Base-by-base conservation (phyloP, 2,888 invertebrate genomes). In the Danaus chrysippus region DNA sequence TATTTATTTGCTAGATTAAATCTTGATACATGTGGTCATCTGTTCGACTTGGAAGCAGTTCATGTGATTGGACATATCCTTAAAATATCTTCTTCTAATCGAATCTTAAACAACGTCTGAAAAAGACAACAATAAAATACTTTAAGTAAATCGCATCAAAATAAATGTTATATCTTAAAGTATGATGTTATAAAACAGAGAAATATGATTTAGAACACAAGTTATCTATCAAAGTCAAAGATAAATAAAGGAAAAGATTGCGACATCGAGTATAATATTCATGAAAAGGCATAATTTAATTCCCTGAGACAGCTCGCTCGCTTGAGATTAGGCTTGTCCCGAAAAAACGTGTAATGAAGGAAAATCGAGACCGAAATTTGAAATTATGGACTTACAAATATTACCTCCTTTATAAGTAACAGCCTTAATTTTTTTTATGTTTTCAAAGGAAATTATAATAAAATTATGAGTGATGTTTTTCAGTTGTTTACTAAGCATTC, bases 261-360 rank as follows among this genome's bases (percentile, higher is more conserved):
- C 78, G 78, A 82, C 81, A 79, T 77, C 80, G 74, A 76, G 80
- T 90, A 83, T 88, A 89, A 90, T 89, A 90, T 90, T 90, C 90
- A 90, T 90, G 86, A 81, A 85, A 89, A 86, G 76, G 71, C 82
- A 87, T 90, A 87, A 89, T 87, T 90, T 88, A 83, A 89, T 89
- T 88, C 82, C 34, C 65, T 61, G 76, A 81, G 85, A 87, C 86
- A 83, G 82, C 71, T 76, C 73, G 72, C 76, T 70, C 77, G 73
- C 73, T 70, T 68, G 75, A 83, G 86, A 87, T 88, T 86, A 86
- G 79, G 74, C 76, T 82, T 83, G 83, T 84, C 82, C 82, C 75
- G 72, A 74, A 78, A 82, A 49, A 85, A 82, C 76, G 79, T 77
- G 82, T 84, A 86, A 88, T 83, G 82, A 83, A 84, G 81, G 80